phyloP scores from a whole-genome alignment of 1,140 invertebrate species.

The Luehdorfia chinensis region DNA sequence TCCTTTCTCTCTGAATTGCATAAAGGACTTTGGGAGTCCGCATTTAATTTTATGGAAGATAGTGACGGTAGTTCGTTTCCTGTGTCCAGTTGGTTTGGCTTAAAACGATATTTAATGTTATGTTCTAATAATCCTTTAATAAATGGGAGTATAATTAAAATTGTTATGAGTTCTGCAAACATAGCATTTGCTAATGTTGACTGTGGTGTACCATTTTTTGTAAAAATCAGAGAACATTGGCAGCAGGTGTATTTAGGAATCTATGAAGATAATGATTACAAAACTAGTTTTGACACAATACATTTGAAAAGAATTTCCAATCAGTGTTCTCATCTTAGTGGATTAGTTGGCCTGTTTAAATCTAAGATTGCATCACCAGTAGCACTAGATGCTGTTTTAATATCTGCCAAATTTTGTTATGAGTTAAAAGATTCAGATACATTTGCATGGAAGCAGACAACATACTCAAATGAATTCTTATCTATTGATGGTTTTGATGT shows the following conservation, averaged over 20 bases:
- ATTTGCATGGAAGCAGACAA: conserved; percentile 79
- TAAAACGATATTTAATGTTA: conserved; percentile 90
- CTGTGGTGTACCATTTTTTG: conserved; percentile 90
- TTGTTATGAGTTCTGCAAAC: conserved; percentile 89
- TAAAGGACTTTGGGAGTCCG: conserved; percentile 83
- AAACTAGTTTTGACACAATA: conserved; percentile 92
- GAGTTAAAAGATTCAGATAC: conserved; percentile 82
- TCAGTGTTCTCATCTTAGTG: conserved; percentile 89
- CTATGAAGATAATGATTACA: conserved; percentile 84
- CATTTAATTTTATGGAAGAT: conserved; percentile 78
- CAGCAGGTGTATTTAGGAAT: conserved; percentile 90
- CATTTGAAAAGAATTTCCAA: conserved; percentile 89
- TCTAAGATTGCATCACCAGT: conserved; percentile 83
- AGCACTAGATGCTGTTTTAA: conserved; percentile 81
- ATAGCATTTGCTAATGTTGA: conserved; percentile 90
- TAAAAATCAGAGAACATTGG: conserved; percentile 89
- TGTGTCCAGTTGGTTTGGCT: conserved; percentile 86
- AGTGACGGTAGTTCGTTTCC: conserved; percentile 76
- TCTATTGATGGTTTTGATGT: conserved; percentile 79
- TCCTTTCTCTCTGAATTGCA: conserved; percentile 78
- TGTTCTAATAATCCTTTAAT: conserved; percentile 81
- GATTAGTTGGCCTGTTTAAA: conserved; percentile 87
- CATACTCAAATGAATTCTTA: conserved; percentile 86
- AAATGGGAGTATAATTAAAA: conserved; percentile 89
- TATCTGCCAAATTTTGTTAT: conserved; percentile 91